Conservation (phyloP, 2,797 vertebrate genomes). For the Dermochelys coriacea region DNA sequence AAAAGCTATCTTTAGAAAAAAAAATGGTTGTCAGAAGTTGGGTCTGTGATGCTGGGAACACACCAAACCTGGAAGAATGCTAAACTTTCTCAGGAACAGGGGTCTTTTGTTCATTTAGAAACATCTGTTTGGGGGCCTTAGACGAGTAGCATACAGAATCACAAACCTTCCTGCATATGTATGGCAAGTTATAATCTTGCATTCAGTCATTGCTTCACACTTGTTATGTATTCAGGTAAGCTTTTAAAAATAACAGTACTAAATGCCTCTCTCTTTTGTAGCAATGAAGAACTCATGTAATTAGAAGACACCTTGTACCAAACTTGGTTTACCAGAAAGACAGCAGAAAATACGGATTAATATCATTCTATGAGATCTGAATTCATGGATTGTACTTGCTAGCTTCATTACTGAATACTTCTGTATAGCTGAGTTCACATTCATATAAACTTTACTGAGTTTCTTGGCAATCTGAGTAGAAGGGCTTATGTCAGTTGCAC, state of each 20-base stretch:
- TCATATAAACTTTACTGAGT: conserved; percentile 26
- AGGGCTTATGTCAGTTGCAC: conserved; percentile 19
- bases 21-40: background rate
- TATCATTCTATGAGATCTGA: conserved; percentile 1
- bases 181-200: background rate
- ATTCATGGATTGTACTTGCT: background rate
- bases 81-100: background rate
- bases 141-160: background rate
- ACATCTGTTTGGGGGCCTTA: background rate
- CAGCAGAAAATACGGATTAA: conserved; percentile 13
- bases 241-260: background rate
- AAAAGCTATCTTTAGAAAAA: background rate
- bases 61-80: background rate
- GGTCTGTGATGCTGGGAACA: background rate
- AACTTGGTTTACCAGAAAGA: background rate
- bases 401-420: background rate
- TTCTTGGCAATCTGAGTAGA: conserved; percentile 28
- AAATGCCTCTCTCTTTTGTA: background rate
- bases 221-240: background rate
- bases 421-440: background rate
- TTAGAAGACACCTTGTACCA: background rate
- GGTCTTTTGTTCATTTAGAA: background rate
- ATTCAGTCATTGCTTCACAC: background rate
- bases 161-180: background rate
- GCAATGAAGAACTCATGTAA: background rate